phyloP scores from a whole-genome alignment of 2,888 invertebrate species.

The Globia sparganii region DNA sequence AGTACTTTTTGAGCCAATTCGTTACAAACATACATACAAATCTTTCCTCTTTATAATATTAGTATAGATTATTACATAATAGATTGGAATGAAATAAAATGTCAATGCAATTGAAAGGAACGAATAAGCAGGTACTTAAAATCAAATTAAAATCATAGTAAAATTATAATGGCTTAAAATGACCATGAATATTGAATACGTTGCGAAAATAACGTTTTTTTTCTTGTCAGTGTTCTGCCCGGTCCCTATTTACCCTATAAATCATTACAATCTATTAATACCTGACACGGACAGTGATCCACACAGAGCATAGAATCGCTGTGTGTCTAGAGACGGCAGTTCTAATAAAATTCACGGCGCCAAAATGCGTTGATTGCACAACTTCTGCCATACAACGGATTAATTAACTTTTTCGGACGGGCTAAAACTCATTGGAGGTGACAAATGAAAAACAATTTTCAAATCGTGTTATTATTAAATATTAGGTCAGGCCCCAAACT shows the following conservation, averaged over 20 bases:
- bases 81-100: not conserved
- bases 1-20: too few species aligned
- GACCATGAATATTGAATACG: not conserved
- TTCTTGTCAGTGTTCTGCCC: not conserved
- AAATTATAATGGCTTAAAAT: not conserved
- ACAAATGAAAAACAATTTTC: not conserved
- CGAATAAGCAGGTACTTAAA: not conserved
- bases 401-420: too few species aligned
- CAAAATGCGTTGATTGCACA: not conserved
- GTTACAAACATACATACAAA: too few species aligned
- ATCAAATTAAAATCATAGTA: not conserved
- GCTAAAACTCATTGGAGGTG: too few species aligned
- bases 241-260: not conserved
- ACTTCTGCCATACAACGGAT: too few species aligned
- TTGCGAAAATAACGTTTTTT: not conserved
- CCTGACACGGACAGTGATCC: constrained; percentile 20
- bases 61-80: not conserved
- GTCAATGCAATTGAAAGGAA: not conserved
- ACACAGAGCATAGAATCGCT: not conserved
- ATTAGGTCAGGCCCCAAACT: not conserved
- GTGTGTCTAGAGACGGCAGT: not conserved
- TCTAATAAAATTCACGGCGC: not conserved
- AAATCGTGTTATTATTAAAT: not conserved
- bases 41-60: too few species aligned
- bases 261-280: constrained; percentile 30